A percentile compares a stretch with the other conserved stretches of the same genome.
phyloP scores from a whole-genome alignment of 1,140 invertebrate species.

The Danaus plexippus region DNA sequence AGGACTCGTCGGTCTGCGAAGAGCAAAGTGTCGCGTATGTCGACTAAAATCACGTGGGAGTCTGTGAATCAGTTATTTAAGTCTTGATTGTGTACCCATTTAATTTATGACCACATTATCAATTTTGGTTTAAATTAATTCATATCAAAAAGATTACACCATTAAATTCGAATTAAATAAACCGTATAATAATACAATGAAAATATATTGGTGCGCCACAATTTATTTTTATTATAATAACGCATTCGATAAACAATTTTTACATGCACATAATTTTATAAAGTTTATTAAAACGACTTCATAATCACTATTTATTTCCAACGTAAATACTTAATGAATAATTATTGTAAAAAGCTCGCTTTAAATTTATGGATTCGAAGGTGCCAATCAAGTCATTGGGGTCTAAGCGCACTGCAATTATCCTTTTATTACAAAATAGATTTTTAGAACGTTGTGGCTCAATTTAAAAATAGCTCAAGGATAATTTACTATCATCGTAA shows the following conservation, averaged over 20 bases:
- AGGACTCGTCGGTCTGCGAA: slow-evolving; percentile 23
- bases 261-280: slow-evolving; percentile 5
- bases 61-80: slow-evolving; percentile 65
- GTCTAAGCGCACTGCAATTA: slow-evolving; percentile 32
- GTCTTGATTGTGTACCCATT: slow-evolving; percentile 66
- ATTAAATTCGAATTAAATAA: too few species aligned
- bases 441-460: slow-evolving; percentile 40
- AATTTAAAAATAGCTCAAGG: slow-evolving; percentile 67
- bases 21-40: slow-evolving; percentile 51
- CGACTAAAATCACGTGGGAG: slow-evolving; percentile 52
- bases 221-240: too few species aligned
- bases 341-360: slow-evolving; percentile 18
- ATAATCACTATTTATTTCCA: slow-evolving; percentile 16
- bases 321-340: slow-evolving; percentile 29
- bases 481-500: slow-evolving; percentile 53
- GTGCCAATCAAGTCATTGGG: slow-evolving; percentile 45
- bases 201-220: too few species aligned
- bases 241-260: too few species aligned
- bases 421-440: slow-evolving; percentile 46
- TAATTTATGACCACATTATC: slow-evolving; percentile 43
- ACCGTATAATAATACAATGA: too few species aligned
- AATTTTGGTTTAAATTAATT: too few species aligned
- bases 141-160: too few species aligned
- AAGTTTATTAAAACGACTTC: slow-evolving; percentile 11
- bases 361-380: slow-evolving; percentile 34